Conservation (phyloP, 1,140 invertebrate species). For the Nasonia vitripennis region DNA sequence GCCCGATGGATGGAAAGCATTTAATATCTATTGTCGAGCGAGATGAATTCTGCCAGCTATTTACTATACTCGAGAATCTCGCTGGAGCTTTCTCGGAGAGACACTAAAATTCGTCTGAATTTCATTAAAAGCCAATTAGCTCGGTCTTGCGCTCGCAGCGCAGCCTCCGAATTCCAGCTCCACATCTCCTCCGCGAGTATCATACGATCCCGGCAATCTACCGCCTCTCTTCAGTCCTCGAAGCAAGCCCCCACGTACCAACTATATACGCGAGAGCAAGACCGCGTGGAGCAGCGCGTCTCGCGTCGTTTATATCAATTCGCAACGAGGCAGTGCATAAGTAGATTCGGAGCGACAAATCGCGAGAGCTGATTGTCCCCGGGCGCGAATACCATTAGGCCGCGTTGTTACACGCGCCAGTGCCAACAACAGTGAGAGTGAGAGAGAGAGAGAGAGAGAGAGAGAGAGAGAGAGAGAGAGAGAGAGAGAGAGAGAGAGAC, state of each 20-base stretch:
- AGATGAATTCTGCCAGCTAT: background rate
- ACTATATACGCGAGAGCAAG: background rate
- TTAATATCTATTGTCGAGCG: background rate
- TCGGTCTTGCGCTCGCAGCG: background rate
- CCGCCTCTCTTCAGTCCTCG: background rate
- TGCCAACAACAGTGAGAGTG: background rate
- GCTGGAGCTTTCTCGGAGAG: no score
- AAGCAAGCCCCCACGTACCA: background rate
- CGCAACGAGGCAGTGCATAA: conserved; percentile 28
- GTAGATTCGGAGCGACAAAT: conserved; percentile 40
- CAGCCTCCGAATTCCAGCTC: background rate
- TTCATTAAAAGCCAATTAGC: conserved; percentile 4
- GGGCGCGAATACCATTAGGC: conserved; percentile 39
- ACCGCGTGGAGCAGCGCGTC: background rate
- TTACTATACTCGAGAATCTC: background rate
- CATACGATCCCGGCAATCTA: background rate
- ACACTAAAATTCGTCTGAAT: background rate
- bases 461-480: no score
- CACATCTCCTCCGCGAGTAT: background rate
- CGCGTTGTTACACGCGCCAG: conserved; percentile 31
- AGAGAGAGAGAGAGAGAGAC: no score
- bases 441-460: background rate
- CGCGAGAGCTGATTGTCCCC: conserved; percentile 29
- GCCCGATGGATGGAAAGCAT: background rate
- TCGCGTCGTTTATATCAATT: conserved; percentile 43